Evolutionary conservation across 2,797 vertebrate genomes (phyloP), one percentile per base, ranked within the genome.

Genomic region (Acrossocheilus fasciatus): DNA sequence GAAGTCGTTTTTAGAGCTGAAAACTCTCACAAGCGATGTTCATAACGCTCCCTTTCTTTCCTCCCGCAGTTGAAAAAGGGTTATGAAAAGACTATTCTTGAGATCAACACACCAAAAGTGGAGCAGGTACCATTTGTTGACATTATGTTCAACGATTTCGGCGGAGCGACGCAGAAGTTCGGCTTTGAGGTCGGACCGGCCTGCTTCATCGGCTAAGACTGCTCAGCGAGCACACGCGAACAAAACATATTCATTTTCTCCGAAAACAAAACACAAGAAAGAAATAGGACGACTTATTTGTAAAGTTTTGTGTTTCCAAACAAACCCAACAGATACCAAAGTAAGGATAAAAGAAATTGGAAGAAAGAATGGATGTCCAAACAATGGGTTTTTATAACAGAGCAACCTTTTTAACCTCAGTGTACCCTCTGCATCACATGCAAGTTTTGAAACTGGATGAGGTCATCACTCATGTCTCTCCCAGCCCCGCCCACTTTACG

Each of bases 141-240:
- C 95, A 96, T 99, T 94, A 99, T 99, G 98, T 99, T 99, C 96
- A 99, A 97, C 90, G 98, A 99, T 92, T 99, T 99, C 15, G 98
- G 98, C 39, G 97, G 98, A 83, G 92, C 97, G 0, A 94, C 96
- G 64, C 98, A 99, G 97, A 99, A 99, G 95, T 99, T 99, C 72
- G 98, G 98, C 92, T 99, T 99, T 50, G 98, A 99, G 96, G 97
- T 99, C 94, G 98, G 98, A 94, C 98, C 98, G 3, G 98, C 98
- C 93, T 99, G 98, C 95, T 99, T 99, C 96, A 92, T 98, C 93
- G 98, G 98, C 96, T 99, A 96, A 98, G 94, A 96, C 95, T 94
- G 92, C 95, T 93, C 90, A 92, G 91, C 89, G 91, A 93, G 91
- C 91, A 41, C 75, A 83, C 86, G 70, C 85, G 9, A 79, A 82